Evolutionary conservation across 1,140 invertebrate genomes (phyloP), one percentile per base, ranked within the genome.

Genomic region (Anastrepha ludens): DNA sequence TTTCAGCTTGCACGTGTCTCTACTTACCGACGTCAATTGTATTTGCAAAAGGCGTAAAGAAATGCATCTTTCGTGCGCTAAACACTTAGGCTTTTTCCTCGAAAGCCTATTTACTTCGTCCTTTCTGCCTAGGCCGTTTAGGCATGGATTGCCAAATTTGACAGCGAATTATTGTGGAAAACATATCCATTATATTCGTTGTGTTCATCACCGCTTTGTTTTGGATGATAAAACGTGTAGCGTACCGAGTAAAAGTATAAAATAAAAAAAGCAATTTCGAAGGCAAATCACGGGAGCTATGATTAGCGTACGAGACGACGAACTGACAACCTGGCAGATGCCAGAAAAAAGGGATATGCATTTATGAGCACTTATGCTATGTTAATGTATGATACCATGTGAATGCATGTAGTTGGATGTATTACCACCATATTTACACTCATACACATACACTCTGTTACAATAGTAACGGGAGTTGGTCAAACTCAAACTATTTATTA

Each of bases 241-340:
- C 29, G 47, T 74, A 8, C 17, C 44, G 5, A 8, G 70, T 3
- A 74, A 74, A 29, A 29, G 29, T 29, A 29, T 29, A 44, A 47
- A 20, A 5, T 4, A 74, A 74, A n/a, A 74, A 50, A 47, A 47
- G 41, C 70, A 47, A 74, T 67, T 67, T 67, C 65, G 65, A 41
- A 67, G 65, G 39, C 65, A 67, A 67, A 67, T 74, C 44, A 74
- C 70, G 70, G 47, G 41, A 74, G 70, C 70, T 74, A 74, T 50
- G 70, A 74, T 74, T 74, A 74, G 70, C 70, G 47, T 74, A 74
- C 44, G 70, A 74, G 47, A 3, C 70, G 47, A 11, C 17, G n/a
- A 50, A 74, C 44, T 74, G 70, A 74, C 70, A 47, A 41, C 6
- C 44, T 6, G n/a, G 44, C 44, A 74, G 44, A n/a, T 47, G 44